phyloP scores from a whole-genome alignment of 2,888 invertebrate genomes.

The Nemapogon koenigi region DNA sequence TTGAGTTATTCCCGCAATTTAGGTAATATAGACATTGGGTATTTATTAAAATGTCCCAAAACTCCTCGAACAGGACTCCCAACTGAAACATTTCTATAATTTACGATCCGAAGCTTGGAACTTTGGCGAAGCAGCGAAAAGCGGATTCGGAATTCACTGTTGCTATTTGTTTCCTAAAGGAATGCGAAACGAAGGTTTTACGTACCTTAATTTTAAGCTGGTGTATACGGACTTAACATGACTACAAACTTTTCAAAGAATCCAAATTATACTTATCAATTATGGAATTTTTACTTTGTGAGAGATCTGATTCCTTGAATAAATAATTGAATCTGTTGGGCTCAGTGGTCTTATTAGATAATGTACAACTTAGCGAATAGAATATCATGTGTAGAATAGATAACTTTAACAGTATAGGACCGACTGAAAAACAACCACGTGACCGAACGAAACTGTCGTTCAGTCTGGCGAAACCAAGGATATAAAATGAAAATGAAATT shows the following conservation, averaged over 20 bases:
- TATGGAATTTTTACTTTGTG: too few relatives aligned
- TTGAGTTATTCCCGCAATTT: slow-evolving; percentile 3
- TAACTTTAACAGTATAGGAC: too few relatives aligned
- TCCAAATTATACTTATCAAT: background rate
- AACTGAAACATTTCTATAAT: slow-evolving; percentile 8
- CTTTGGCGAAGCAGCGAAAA: slow-evolving; percentile 9
- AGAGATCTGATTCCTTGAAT: too few relatives aligned
- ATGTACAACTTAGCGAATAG: too few relatives aligned
- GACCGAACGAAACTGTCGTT: too few relatives aligned
- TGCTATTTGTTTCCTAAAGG: slow-evolving; percentile 9
- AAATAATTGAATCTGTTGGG: too few relatives aligned
- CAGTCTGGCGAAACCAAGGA: too few relatives aligned
- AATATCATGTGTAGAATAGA: too few relatives aligned
- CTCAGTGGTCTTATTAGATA: too few relatives aligned
- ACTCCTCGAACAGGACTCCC: slow-evolving; percentile 1
- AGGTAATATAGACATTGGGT: background rate
- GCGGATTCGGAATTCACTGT: slow-evolving; percentile 7
- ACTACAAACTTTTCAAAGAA: background rate
- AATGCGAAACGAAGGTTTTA: slow-evolving; percentile 4
- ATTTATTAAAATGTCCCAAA: slow-evolving; percentile 6
- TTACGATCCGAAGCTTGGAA: slow-evolving; percentile 4
- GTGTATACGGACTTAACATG: background rate
- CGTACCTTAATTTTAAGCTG: background rate
- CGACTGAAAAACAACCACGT: too few relatives aligned
- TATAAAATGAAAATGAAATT: too few relatives aligned